Conservation (phyloP, 1,140 invertebrate species). For the Apis laboriosa region DNA sequence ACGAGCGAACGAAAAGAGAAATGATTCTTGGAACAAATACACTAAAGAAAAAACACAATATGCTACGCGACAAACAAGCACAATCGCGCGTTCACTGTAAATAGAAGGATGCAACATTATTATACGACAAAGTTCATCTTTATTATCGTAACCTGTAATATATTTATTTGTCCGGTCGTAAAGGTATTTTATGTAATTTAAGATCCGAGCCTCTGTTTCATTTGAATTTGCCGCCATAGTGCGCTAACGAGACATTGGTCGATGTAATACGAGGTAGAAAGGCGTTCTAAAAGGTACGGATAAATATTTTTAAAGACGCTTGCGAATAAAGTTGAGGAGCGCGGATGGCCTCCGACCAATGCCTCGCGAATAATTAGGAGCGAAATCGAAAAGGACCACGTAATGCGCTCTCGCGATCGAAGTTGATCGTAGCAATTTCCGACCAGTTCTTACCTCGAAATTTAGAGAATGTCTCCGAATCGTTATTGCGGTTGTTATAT, state of each 20-base stretch:
- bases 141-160: slow-evolving; percentile 72
- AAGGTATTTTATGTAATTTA: slow-evolving; percentile 58
- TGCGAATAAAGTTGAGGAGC: background rate
- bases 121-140: slow-evolving; percentile 61
- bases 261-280: slow-evolving; percentile 17
- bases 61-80: slow-evolving; percentile 42
- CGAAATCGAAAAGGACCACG: slow-evolving; percentile 6
- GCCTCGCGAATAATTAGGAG: slow-evolving; percentile 22
- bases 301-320: slow-evolving; percentile 47
- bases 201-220: slow-evolving; percentile 50
- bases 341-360: slow-evolving; percentile 2
- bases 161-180: slow-evolving; percentile 64
- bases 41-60: slow-evolving; percentile 30
- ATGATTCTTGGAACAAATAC: slow-evolving; percentile 54
- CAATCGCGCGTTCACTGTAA: slow-evolving; percentile 71
- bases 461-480: slow-evolving; percentile 13
- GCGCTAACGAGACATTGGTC: slow-evolving; percentile 27
- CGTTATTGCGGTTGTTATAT: background rate
- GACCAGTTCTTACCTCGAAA: slow-evolving; percentile 28
- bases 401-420: background rate
- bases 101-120: slow-evolving; percentile 73
- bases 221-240: slow-evolving; percentile 46
- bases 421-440: slow-evolving; percentile 6
- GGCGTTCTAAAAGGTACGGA: slow-evolving; percentile 20
- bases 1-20: background rate